Evolutionary conservation across 2,797 vertebrate species (phyloP), one percentile per base, ranked within the genome.

Genomic region (Acrocephalus scirpaceus): DNA sequence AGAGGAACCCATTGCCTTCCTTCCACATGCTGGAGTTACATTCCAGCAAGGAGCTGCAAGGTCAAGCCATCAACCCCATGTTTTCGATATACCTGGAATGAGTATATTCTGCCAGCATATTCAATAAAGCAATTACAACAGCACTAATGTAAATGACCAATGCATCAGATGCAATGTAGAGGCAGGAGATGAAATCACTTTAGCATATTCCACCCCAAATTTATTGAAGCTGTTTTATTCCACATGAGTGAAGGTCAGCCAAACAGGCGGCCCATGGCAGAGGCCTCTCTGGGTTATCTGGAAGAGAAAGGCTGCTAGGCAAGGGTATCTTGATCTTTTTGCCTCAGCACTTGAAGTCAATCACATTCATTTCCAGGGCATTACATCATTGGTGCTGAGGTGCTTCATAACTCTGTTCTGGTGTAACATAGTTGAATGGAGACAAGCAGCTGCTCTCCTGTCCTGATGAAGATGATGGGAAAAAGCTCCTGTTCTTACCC

Each of bases 101-200:
- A 90, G 72, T 61, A 56, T 58, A 67, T 95, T 95, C 67, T 84
- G 42, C 61, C 53, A 89, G 78, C n/a, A 65, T 83, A 91, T 82
- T 87, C 91, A 85, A 80, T 96, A 93, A 96, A 91, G 53, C 42
- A 91, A 92, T 93, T 92, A 92, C 72, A 80, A 34, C 56, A 77
- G 8, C 57, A 69, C 74, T 93, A 93, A 92, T 89, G 54, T 42
- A 91, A 89, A 93, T 77, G 72, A 82, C 53, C 71, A 74, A 5
- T 67, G 50, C 38, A 86, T 77, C 72, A 61, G 32, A 53, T 5
- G 5, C 32, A 73, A 32, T 13, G 6, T n/a, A 64, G 47, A 19
- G 8, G 27, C 51, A 60, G 48, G 60, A 70, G 36, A 54, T 13
- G 4, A 69, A 91, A 67, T 30, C 7, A 22, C 65, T 92, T 85